phyloP scores from a whole-genome alignment of 2,888 invertebrate genomes.

The Oscheius onirici region DNA sequence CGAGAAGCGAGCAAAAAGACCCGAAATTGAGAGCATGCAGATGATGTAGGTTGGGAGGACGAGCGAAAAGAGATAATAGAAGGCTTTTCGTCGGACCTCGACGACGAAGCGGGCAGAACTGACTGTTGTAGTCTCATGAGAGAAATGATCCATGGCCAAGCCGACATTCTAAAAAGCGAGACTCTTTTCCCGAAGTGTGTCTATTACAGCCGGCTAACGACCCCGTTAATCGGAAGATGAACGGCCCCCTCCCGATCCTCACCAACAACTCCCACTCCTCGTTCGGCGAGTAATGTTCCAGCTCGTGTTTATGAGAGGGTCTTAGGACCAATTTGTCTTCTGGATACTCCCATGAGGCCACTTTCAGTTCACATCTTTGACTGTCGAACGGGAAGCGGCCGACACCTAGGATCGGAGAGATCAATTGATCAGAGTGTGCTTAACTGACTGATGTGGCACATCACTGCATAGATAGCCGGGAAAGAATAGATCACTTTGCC shows the following conservation, averaged over 20 bases:
- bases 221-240: slow-evolving; percentile 26
- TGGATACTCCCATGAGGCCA: slow-evolving; percentile 65
- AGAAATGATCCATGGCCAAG: slow-evolving; percentile 49
- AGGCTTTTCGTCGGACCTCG: slow-evolving; percentile 57
- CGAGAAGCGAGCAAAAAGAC: slow-evolving; percentile 63
- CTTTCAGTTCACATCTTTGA: slow-evolving; percentile 59
- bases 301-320: slow-evolving; percentile 48
- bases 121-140: slow-evolving; percentile 57
- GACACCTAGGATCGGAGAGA: slow-evolving; percentile 37
- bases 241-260: slow-evolving; percentile 7
- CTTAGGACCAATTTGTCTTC: slow-evolving; percentile 58
- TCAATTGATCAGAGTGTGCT: not conserved
- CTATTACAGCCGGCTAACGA: slow-evolving; percentile 21
- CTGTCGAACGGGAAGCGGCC: slow-evolving; percentile 63
- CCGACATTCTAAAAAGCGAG: slow-evolving; percentile 48
- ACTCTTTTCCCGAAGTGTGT: not conserved
- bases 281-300: slow-evolving; percentile 58
- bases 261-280: slow-evolving; percentile 67
- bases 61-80: slow-evolving; percentile 59
- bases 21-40: slow-evolving; percentile 60
- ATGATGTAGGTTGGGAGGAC: slow-evolving; percentile 65
- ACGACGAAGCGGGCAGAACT: slow-evolving; percentile 51
- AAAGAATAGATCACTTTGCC: slow-evolving; percentile 60
- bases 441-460: slow-evolving; percentile 55
- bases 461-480: slow-evolving; percentile 62